Base-by-base conservation (phyloP, 2,888 invertebrate genomes). In the Athalia cordata region DNA sequence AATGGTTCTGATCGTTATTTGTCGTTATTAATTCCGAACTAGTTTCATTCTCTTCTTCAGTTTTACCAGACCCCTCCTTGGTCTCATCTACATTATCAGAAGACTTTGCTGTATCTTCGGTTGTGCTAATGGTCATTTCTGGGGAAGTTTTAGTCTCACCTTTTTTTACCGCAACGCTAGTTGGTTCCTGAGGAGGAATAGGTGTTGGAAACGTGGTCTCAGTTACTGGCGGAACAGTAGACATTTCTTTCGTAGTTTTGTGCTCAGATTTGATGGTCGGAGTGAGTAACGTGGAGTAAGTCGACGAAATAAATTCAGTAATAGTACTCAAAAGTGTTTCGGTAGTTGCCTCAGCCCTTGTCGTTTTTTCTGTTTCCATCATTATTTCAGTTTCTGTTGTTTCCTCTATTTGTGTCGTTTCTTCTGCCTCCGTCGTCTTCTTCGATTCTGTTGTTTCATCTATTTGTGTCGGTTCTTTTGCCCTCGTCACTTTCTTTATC, bases 161-260 rank as follows among this genome's bases (percentile, higher is more conserved):
- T 7, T 11, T 55, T 29, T n/a, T 29, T 55, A n/a, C 52, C 52
- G 4, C 15, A 4, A 7, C n/a, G 3, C 50, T 64, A 3, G 47
- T 64, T 52, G 47, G 49, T 75, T 61, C 75, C 13, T 75, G 11
- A 62, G 55, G 47, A 3, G 59, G 59, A 13, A 47, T 13, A 13
- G 72, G 59, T 47, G 72, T 59, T 47, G 45, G 13, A 66, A 77
- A 59, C 11, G 77, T 43, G 13, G 55, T 77, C 66, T 77, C 66
- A 55, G 55, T 55, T 13, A 66, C 47, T 66, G 55, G 57, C n/a
- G 49, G 45, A 55, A 55, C 47, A n/a, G 52, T 65, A 9, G 45
- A 4, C 13, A 13, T 13, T 5, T 13, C 15, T n/a, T 72, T 43
- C 47, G 47, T 3, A 43, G 11, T 29, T 49, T 66, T 15, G 29